Evolutionary conservation across 2,797 vertebrate species (phyloP).

Genomic region (Pantherophis vulpinus): DNA sequence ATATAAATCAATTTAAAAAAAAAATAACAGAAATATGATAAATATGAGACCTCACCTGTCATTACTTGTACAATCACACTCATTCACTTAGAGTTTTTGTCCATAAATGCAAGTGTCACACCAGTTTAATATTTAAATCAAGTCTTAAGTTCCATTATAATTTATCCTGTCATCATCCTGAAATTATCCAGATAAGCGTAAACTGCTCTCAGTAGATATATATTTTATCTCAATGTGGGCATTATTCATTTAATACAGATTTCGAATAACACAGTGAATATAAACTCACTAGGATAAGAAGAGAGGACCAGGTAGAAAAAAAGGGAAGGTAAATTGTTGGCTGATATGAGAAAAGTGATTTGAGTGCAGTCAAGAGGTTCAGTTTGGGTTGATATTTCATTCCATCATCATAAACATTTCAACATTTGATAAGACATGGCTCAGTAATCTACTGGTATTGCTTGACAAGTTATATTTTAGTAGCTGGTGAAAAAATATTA

Average conservation of each 20-base stretch:
- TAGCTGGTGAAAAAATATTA: not conserved
- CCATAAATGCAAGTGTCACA: not conserved
- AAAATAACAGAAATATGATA: not conserved
- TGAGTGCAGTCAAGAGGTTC: not conserved
- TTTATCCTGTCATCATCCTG: not conserved
- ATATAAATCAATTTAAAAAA: no score
- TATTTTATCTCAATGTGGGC: not conserved
- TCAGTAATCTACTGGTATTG: not conserved
- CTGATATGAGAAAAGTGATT: not conserved
- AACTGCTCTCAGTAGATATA: not conserved
- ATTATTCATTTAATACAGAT: not conserved
- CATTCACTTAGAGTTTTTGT: not conserved
- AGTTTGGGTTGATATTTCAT: not conserved
- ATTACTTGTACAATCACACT: not conserved
- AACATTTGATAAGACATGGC: not conserved
- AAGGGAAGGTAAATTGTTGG: not conserved
- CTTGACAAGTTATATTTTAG: not conserved
- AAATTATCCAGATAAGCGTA: not conserved
- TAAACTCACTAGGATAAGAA: not conserved
- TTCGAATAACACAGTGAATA: not conserved
- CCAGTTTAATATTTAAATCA: not conserved
- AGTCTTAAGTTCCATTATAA: not conserved
- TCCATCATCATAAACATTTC: not conserved
- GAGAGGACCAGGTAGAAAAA: not conserved
- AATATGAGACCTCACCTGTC: not conserved